These are phyloP conservation scores for Steinernema scapterisci DNA, from an alignment of 2,888 invertebrate genomes.

Conservation along the genomic window DNA sequence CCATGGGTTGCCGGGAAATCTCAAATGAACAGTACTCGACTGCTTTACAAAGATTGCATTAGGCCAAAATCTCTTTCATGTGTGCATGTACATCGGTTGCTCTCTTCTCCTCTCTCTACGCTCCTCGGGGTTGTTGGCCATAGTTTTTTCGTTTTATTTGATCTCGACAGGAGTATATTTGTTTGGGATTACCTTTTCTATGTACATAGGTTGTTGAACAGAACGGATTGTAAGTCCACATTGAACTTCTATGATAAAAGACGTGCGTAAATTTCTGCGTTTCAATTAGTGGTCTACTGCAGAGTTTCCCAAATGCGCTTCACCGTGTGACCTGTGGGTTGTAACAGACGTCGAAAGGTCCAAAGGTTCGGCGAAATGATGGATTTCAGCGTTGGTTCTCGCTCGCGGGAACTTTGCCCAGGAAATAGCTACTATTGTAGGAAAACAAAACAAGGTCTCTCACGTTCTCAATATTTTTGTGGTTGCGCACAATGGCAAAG, in stretches of 20 bases:
- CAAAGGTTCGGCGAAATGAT: constrained; percentile 17
- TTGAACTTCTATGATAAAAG: constrained; percentile 28
- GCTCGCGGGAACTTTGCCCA: neutral
- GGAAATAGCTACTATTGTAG: too few relatives aligned
- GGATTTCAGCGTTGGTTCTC: constrained; percentile 5
- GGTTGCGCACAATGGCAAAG: too few relatives aligned
- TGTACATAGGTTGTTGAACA: constrained; percentile 19
- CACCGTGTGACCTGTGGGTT: too few relatives aligned
- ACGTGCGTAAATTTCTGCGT: neutral
- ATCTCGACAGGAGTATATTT: constrained; percentile 9
- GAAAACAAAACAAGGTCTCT: too few relatives aligned
- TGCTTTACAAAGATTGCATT: neutral
- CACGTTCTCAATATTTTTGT: too few relatives aligned
- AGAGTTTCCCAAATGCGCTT: too few relatives aligned
- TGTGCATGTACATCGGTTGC: neutral
- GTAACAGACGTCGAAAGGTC: neutral
- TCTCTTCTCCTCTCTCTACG: neutral
- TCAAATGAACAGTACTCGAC: neutral
- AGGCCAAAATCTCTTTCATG: neutral
- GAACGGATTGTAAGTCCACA: constrained; percentile 2
- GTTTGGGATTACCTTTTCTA: neutral
- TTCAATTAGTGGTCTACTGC: neutral
- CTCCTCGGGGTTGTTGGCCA: neutral
- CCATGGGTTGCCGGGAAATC: neutral
- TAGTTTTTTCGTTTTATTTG: neutral